Evolutionary conservation across 2,888 invertebrate species (phyloP), one percentile per base, ranked within the genome.

Genomic region (Elgonia sp.): DNA sequence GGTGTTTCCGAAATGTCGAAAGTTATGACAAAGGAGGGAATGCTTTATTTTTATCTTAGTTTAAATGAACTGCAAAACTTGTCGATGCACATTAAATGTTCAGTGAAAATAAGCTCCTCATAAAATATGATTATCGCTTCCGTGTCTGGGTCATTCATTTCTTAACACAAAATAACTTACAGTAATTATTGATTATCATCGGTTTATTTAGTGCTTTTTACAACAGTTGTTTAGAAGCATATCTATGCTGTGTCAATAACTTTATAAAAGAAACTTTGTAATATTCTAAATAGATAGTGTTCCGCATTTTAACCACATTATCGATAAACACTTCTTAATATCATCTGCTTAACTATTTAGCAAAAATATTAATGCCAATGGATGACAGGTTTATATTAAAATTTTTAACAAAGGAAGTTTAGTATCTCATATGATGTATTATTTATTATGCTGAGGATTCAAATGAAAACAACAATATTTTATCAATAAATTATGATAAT

Each of bases 51-150:
- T 53, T 55, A 65, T 65, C 55, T 77, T 65, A 42, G 29, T 77
- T 77, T 39, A 46, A 65, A 77, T 65, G 65, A 77, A 65, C 77
- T 77, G 77, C 65, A 55, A 77, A 77, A 77, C 77, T 65, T 77
- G 77, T 65, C 65, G 77, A 77, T 46, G 55, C 46, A 18, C 77
- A 55, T 39, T 77, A 65, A 77, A 65, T 53, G 65, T 40, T 77
- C 40, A 57, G 29, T 69, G 57, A 79, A 79, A 79, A 67, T 79
- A 42, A 79, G 67, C 57, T 79, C 20, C 67, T 79, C 67, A 42
- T 79, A 79, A 79, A 79, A 79, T 79, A 69, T 79, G 79, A 79
- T 79, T 69, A 69, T 69, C 79, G 57, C 79, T 42, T 67, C 57
- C 55, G 42, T 67, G 42, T 79, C 79, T 57, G 20, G 79, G 37